Base-by-base conservation (phyloP, 2,113 vertebrate genomes). In the Chascanopsetta lugubris region DNA sequence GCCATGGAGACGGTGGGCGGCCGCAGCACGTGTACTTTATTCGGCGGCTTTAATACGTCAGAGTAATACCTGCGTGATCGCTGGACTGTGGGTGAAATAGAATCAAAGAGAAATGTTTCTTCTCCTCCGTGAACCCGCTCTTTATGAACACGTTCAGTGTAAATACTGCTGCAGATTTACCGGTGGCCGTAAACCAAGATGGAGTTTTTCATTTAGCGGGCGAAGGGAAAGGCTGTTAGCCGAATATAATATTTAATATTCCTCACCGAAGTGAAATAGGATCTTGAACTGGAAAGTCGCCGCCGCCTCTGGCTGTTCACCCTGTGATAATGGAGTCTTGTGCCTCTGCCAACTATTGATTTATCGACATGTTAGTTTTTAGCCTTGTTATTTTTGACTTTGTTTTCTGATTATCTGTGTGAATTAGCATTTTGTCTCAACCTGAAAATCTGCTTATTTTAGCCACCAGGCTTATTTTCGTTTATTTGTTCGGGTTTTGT, bases 1-100 rank as follows among this genome's bases (percentile, higher is more conserved):
- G 71, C 72, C 80, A 80, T 82, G 77, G 78, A 68, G 67, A 73
- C 72, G 34, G 55, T 5, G 10, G 18, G 30, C 15, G 45, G 12
- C 21, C 12, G 17, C 43, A 46, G 53, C 57, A 20, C 34, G 2
- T 8, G 46, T 11, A 13, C 29, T 3, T 22, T 38, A 55, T 13
- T 45, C 50, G 27, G 58, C 51, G n/a, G 15, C n/a, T n/a, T n/a
- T n/a, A n/a, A n/a, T n/a, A n/a, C 38, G 0, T 2, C 38, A 40
- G 15, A 40, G 7, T 40, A 6, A 7, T 38, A 17, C 36, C 36
- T 15, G 32, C 12, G 10, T 38, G 13, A 38, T 38, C 15, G 1
- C 4, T 38, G 10, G 10, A 2, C 32, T 34, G 11, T 13, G 13
- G 32, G 32, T 34, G 9, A 34, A 9, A 0, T 4, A 2, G 10